Percentiles rank a stretch among this genome's conserved stretches.
phyloP scores from a whole-genome alignment of 2,113 vertebrate genomes.

The Xiphophorus couchianus region DNA sequence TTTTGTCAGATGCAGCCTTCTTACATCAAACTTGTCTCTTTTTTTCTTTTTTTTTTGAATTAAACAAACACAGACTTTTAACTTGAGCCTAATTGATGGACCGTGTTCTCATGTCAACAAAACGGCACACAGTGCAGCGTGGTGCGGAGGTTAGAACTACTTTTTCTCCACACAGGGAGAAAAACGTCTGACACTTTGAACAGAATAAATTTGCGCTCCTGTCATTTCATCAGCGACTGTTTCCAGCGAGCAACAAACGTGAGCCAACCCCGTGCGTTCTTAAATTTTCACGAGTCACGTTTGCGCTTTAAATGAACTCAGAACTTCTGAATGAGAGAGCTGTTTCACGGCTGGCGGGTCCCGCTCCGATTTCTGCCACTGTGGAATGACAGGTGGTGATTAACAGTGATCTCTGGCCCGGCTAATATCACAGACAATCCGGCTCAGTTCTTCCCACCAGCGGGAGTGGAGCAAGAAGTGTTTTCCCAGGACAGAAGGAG shows the following conservation, averaged over 20 bases:
- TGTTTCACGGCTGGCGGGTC: conserved; percentile 59
- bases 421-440: conserved; percentile 71
- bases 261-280: conserved; percentile 38
- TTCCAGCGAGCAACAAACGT: conserved; percentile 7
- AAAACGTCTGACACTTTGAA: neutral
- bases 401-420: conserved; percentile 64
- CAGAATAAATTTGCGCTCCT: neutral
- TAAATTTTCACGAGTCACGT: conserved; percentile 52
- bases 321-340: conserved; percentile 36
- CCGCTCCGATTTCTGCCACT: conserved; percentile 50
- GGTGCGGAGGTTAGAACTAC: conserved; percentile 23
- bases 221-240: neutral
- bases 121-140: conserved; percentile 28
- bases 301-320: conserved; percentile 35
- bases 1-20: conserved; percentile 59
- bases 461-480: conserved; percentile 56
- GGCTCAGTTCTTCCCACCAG: conserved; percentile 69
- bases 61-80: conserved; percentile 55
- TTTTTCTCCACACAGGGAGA: neutral
- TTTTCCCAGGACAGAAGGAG: conserved; percentile 77
- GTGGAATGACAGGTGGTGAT: conserved; percentile 66
- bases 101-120: conserved; percentile 51
- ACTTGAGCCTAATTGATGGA: conserved; percentile 64
- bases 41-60: neutral
- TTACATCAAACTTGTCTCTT: conserved; percentile 17